Evolutionary conservation across 2,888 invertebrate genomes (phyloP), one percentile per base, ranked within the genome.

Genomic region (Sussaba pulchella): DNA sequence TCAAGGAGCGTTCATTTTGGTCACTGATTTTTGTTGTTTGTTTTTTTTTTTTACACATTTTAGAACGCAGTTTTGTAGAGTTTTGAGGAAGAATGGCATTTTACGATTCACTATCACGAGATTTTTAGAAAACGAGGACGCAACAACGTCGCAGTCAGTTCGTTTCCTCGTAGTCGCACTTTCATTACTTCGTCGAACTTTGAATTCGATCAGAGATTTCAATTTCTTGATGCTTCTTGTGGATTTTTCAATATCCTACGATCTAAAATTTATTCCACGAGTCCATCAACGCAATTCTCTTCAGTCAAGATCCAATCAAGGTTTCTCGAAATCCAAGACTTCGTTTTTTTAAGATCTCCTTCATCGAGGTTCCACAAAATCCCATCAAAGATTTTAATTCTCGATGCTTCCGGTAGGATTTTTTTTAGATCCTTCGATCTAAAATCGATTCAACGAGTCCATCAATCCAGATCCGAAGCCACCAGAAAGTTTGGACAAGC

Each of bases 1-100:
- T 66, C 69, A 24, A 59, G 39, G 17, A 39, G 43, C 41, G 67
- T 67, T 52, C 52, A 70, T 67, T 47, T 71, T 47, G 31, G 17
- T 57, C 64, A 31, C 45, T 63, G 39, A 19, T 26, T 14, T 41
- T 19, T 45, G 26, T 41, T n/a, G 52, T 54, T 9, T 6, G 6
- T 31, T 54, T 41, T 24, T n/a, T 45, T 26, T 59, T 61, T 71
- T 47, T 71, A 59, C 71, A 71, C 67, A 31, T 76, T 80, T 45
- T 67, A 71, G 64, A 64, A 39, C 24, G 2, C 10, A 50, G 39
- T 67, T 14, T 52, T 17, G 39, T 50, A 39, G 21, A 8, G 21
- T 50, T 31, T 36, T 10, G 3, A 19, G 12, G 8, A 64, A 52
- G 39, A 52, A 52, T 21, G 45, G 64, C 47, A 45, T 10, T 52